phyloP scores from a whole-genome alignment of 64 coral and sea anemone species.

The Dendronephthya gigantea region DNA sequence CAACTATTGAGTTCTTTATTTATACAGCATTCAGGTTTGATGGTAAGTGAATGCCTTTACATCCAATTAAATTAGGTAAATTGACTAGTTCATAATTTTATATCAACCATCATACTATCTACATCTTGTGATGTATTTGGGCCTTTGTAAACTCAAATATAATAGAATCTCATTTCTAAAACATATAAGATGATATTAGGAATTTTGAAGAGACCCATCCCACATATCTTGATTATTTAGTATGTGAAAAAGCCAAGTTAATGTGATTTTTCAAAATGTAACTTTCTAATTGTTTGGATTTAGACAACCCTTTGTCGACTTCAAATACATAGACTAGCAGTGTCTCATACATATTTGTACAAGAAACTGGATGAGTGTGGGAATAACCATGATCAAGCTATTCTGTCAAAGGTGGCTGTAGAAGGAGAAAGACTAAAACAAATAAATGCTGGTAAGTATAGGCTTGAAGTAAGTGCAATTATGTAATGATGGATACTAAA shows the following conservation, averaged over 20 bases:
- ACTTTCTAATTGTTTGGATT: neutral
- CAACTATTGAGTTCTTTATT: neutral
- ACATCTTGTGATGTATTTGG: neutral
- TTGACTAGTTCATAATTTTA: too few relatives aligned
- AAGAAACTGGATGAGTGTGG: neutral
- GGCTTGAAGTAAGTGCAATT: too few relatives aligned
- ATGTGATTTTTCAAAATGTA: too few relatives aligned
- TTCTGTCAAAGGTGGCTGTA: neutral
- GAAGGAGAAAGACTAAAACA: neutral
- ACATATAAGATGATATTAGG: too few relatives aligned
- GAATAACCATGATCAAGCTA: neutral
- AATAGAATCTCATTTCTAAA: too few relatives aligned
- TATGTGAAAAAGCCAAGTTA: too few relatives aligned
- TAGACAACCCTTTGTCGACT: neutral
- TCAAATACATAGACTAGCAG: neutral
- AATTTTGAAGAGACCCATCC: too few relatives aligned
- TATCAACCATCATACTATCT: neutral
- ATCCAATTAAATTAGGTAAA: too few relatives aligned
- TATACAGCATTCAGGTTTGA: neutral
- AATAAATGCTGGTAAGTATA: too few relatives aligned
- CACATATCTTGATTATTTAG: too few relatives aligned
- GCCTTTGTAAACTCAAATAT: too few relatives aligned
- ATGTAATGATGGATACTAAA: too few relatives aligned
- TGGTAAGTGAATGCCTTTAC: neutral
- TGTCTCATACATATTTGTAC: neutral